phyloP scores from a whole-genome alignment of 1,140 invertebrate species.

The Drosophila eugracilis region DNA sequence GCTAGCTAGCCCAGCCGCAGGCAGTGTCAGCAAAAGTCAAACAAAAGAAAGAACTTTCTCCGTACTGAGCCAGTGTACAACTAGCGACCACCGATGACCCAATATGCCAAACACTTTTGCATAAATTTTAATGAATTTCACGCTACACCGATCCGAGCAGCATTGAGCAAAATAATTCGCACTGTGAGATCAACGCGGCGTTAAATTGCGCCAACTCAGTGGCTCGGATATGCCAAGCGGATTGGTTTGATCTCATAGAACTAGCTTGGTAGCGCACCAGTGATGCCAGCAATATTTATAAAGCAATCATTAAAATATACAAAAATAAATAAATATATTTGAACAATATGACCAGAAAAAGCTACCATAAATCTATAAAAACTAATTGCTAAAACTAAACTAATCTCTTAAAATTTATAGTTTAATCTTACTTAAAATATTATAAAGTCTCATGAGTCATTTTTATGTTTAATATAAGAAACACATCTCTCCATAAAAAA shows the following conservation, averaged over 20 bases:
- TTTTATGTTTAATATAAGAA: neutral
- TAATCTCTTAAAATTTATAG: too few species aligned
- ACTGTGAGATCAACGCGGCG: conserved; percentile 60
- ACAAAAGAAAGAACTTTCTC: conserved; percentile 80
- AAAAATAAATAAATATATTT: too few species aligned
- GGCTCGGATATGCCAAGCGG: conserved; percentile 23
- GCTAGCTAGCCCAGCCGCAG: conserved; percentile 57
- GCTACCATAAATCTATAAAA: too few species aligned
- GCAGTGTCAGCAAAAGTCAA: conserved; percentile 22
- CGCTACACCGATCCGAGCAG: conserved; percentile 53
- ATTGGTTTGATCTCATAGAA: conserved; percentile 20
- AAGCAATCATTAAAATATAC: too few species aligned
- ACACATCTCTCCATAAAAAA: neutral
- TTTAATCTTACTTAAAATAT: too few species aligned
- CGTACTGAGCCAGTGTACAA: conserved; percentile 3
- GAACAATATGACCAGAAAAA: too few species aligned
- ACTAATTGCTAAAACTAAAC: too few species aligned
- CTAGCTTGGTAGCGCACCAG: conserved; percentile 4
- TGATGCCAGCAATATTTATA: neutral
- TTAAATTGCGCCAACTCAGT: conserved; percentile 74
- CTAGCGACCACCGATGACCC: conserved; percentile 53
- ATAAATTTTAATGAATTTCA: conserved; percentile 82
- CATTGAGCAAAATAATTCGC: conserved; percentile 73
- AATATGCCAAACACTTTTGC: conserved; percentile 74
- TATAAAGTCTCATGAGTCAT: too few species aligned